phyloP scores from a whole-genome alignment of 2,797 vertebrate species.

The Muraenolepis orangiensis region DNA sequence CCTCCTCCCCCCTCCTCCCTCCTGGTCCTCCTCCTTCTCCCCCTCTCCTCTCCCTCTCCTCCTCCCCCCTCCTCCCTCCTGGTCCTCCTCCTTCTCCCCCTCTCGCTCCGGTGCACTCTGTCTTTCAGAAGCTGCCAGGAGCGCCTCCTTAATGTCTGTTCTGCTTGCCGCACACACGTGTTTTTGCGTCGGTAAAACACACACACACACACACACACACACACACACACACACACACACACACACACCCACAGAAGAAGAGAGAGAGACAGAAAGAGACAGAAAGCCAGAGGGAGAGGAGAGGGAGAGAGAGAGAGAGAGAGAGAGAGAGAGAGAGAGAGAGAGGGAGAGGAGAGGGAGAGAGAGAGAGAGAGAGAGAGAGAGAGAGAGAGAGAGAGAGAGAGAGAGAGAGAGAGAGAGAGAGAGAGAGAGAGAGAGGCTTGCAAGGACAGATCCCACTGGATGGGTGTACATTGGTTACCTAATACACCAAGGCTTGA shows the following conservation, averaged over 20 bases:
- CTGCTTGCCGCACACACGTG: conserved; percentile 6
- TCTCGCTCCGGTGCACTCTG: conserved; percentile 26
- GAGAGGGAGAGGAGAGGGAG: not conserved
- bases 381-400: too few relatives aligned
- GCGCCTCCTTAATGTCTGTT: conserved; percentile 40
- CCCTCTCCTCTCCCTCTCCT: not conserved
- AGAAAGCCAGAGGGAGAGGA: not conserved
- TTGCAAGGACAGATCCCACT: not conserved
- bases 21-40: not conserved
- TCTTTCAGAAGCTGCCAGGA: conserved; percentile 24
- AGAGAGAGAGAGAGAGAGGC: not conserved
- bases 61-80: not conserved
- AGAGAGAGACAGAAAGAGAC: too few relatives aligned
- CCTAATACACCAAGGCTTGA: conserved; percentile 29
- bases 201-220: too few relatives aligned
- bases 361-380: not conserved
- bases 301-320: not conserved
- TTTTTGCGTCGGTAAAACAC: too few relatives aligned
- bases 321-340: not conserved
- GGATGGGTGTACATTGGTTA: not conserved
- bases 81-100: not conserved
- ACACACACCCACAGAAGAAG: too few relatives aligned
- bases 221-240: too few relatives aligned
- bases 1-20: not conserved
- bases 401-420: too few relatives aligned